phyloP scores from a whole-genome alignment of 2,113 vertebrate species.

The Siphamia tubifer region DNA sequence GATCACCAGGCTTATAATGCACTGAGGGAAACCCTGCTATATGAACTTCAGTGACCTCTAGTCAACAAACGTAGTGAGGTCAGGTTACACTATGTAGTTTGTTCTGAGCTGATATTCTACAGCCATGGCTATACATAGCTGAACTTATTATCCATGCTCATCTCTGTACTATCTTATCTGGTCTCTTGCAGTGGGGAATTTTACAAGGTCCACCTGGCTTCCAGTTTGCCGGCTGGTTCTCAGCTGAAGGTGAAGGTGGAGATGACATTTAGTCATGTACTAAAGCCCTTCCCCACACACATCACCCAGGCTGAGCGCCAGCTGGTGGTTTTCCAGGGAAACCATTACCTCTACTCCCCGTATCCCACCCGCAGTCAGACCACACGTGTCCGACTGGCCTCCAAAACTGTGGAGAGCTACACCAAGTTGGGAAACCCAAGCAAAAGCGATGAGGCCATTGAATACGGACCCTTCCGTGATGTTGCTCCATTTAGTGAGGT shows the following conservation, averaged over 20 bases:
- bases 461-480: constrained; percentile 94
- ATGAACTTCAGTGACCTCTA: too few species aligned
- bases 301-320: constrained; percentile 96
- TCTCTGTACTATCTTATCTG: not conserved
- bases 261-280: constrained; percentile 89
- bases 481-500: constrained; percentile 91
- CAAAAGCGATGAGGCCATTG: constrained; percentile 88
- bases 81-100: not conserved
- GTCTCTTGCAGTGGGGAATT: constrained; percentile 85
- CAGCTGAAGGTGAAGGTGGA: constrained; percentile 88
- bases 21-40: too few species aligned
- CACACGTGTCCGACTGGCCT: constrained; percentile 89
- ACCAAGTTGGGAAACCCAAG: constrained; percentile 93
- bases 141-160: not conserved
- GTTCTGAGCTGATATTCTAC: not conserved
- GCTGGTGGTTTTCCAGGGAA: constrained; percentile 96
- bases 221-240: constrained; percentile 83
- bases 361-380: constrained; percentile 91
- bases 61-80: too few species aligned
- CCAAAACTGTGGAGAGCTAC: constrained; percentile 93
- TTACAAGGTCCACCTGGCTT: constrained; percentile 87
- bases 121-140: not conserved
- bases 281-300: constrained; percentile 92
- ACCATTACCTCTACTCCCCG: constrained; percentile 94
- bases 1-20: too few species aligned